These are phyloP conservation scores for Heliconius nattereri DNA, from an alignment of 1,140 invertebrate species.

Conservation along the genomic window DNA sequence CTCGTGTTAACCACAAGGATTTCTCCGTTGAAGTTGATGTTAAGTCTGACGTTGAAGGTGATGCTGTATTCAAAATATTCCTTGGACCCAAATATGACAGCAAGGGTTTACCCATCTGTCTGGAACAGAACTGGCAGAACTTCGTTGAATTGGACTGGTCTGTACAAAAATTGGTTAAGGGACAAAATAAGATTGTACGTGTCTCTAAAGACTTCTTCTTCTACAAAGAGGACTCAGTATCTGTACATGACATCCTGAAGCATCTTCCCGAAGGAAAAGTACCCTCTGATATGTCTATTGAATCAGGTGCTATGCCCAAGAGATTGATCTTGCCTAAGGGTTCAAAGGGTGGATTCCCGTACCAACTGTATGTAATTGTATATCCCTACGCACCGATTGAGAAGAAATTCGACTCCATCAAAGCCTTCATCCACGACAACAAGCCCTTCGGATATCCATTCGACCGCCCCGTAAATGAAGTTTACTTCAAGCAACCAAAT, in stretches of 20 bases:
- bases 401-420: constrained; percentile 49
- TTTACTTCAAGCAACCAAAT: constrained; percentile 84
- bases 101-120: constrained; percentile 72
- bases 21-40: constrained; percentile 82
- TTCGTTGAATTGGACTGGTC: constrained; percentile 87
- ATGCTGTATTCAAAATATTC: constrained; percentile 83
- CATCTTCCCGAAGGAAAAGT: constrained; percentile 81
- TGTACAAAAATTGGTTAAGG: constrained; percentile 83
- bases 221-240: constrained; percentile 84
- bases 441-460: constrained; percentile 85
- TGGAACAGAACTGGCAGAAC: constrained; percentile 80
- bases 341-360: constrained; percentile 82
- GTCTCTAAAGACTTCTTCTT: constrained; percentile 84
- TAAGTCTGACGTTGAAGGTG: constrained; percentile 56
- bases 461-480: constrained; percentile 83
- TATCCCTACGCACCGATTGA: constrained; percentile 72
- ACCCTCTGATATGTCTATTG: constrained; percentile 75
- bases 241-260: constrained; percentile 82
- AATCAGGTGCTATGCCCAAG: constrained; percentile 83
- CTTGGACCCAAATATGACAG: constrained; percentile 86
- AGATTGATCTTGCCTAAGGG: constrained; percentile 49
- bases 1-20: constrained; percentile 84
- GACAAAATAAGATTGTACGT: constrained; percentile 85
- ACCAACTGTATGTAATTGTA: constrained; percentile 85
- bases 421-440: constrained; percentile 67